phyloP scores from a whole-genome alignment of 2,113 vertebrate genomes.

The Chloropsis cyanopogon region DNA sequence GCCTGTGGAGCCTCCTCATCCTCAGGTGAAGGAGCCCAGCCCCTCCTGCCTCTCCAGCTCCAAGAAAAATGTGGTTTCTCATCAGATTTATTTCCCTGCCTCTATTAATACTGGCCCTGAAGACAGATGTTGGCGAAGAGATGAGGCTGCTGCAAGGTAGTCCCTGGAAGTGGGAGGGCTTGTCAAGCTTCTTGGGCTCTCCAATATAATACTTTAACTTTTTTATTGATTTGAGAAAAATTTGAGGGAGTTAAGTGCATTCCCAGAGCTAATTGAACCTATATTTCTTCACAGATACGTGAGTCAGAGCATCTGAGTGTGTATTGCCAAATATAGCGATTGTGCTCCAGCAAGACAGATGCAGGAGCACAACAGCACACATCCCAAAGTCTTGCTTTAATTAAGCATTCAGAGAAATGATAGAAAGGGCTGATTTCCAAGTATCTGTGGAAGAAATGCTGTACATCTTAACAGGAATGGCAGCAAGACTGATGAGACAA shows the following conservation, averaged over 20 bases:
- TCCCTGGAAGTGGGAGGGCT: not conserved
- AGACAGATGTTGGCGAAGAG: not conserved
- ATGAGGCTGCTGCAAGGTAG: not conserved
- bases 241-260: not conserved
- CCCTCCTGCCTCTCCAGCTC: not conserved
- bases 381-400: not conserved
- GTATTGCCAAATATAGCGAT: not conserved
- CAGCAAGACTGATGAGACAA: not conserved
- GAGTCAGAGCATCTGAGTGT: slow-evolving; percentile 28
- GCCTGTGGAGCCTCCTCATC: not conserved
- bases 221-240: slow-evolving; percentile 34
- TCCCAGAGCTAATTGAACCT: slow-evolving; percentile 15
- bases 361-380: not conserved
- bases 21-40: not conserved
- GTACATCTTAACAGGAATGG: not conserved
- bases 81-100: not conserved
- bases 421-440: not conserved
- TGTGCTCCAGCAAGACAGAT: not conserved
- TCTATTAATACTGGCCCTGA: not conserved
- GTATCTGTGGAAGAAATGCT: not conserved
- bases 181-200: not conserved
- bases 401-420: not conserved
- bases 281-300: slow-evolving; percentile 29
- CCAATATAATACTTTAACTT: not conserved
- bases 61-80: not conserved